phyloP scores from a whole-genome alignment of 1,140 invertebrate genomes.

The Lasioglossum baleicum region DNA sequence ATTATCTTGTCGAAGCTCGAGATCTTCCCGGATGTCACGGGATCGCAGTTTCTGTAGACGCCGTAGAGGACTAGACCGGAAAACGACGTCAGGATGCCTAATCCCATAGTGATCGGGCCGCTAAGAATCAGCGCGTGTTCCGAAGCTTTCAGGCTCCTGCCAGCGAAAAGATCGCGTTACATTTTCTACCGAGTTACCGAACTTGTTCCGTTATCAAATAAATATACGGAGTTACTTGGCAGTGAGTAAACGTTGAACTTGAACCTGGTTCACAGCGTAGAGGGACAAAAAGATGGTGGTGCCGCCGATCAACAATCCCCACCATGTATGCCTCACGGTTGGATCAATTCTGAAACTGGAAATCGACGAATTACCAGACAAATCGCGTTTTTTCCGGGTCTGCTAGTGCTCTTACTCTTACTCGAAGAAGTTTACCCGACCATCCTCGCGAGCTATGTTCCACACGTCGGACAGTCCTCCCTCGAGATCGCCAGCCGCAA shows the following conservation, averaged over 20 bases:
- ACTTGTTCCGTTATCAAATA: too few relatives aligned
- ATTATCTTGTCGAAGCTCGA: slow-evolving; percentile 70
- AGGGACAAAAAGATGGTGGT: slow-evolving; percentile 87
- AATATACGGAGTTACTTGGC: too few relatives aligned
- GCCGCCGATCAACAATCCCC: slow-evolving; percentile 86
- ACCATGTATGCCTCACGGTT: slow-evolving; percentile 87
- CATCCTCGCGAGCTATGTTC: slow-evolving; percentile 82
- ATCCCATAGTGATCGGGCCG: slow-evolving; percentile 83
- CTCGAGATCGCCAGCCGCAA: slow-evolving; percentile 84
- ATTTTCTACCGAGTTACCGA: too few relatives aligned
- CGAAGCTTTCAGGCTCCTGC: slow-evolving; percentile 80
- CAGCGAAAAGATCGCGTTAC: slow-evolving; percentile 16
- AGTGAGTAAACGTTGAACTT: slow-evolving; percentile 74
- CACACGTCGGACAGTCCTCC: slow-evolving; percentile 84
- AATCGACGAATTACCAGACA: neutral
- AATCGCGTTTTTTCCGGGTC: too few relatives aligned
- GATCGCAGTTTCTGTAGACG: slow-evolving; percentile 89
- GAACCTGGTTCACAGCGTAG: slow-evolving; percentile 90
- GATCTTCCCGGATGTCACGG: slow-evolving; percentile 82
- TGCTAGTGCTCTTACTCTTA: slow-evolving; percentile 52
- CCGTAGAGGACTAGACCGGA: slow-evolving; percentile 89
- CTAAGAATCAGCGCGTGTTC: slow-evolving; percentile 83
- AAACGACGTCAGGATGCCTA: slow-evolving; percentile 85
- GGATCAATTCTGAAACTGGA: slow-evolving; percentile 82
- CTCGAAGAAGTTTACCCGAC: slow-evolving; percentile 69